These are phyloP conservation scores for Apis cerana DNA, from an alignment of 1,140 invertebrate genomes.

Conservation along the genomic window DNA sequence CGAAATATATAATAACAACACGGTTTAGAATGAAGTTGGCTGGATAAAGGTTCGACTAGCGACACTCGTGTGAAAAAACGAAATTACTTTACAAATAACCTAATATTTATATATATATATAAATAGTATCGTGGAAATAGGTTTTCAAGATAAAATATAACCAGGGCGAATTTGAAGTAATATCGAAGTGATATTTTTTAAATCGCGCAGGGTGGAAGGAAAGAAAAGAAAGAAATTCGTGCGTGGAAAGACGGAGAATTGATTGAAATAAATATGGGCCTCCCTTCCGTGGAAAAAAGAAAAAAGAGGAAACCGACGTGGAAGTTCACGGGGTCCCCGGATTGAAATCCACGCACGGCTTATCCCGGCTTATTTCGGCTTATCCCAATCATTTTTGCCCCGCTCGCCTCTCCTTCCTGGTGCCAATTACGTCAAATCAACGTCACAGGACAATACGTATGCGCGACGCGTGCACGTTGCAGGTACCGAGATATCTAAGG, in stretches of 20 bases:
- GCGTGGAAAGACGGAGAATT: background rate
- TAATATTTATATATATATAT: too few relatives aligned
- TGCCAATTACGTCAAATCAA: constrained; percentile 82
- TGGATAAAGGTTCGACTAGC: too few relatives aligned
- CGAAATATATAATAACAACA: too few relatives aligned
- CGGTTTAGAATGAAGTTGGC: too few relatives aligned
- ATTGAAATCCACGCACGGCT: constrained; percentile 73
- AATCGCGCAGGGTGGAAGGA: too few relatives aligned
- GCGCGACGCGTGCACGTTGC: constrained; percentile 42
- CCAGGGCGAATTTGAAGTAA: background rate
- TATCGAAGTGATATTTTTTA: too few relatives aligned
- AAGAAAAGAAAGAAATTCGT: background rate
- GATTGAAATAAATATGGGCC: background rate
- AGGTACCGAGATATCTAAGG: constrained; percentile 44
- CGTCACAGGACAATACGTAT: constrained; percentile 75
- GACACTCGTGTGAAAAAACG: too few relatives aligned
- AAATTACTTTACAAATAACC: too few relatives aligned
- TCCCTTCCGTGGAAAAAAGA: background rate
- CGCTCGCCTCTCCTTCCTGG: constrained; percentile 74
- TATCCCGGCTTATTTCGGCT: constrained; percentile 80
- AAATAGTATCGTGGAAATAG: too few relatives aligned
- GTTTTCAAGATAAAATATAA: background rate
- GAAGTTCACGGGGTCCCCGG: constrained; percentile 45
- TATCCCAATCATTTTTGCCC: constrained; percentile 81
- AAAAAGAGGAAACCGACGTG: background rate